Base-by-base conservation (phyloP, 2,113 vertebrate species). In the Indri indri region DNA sequence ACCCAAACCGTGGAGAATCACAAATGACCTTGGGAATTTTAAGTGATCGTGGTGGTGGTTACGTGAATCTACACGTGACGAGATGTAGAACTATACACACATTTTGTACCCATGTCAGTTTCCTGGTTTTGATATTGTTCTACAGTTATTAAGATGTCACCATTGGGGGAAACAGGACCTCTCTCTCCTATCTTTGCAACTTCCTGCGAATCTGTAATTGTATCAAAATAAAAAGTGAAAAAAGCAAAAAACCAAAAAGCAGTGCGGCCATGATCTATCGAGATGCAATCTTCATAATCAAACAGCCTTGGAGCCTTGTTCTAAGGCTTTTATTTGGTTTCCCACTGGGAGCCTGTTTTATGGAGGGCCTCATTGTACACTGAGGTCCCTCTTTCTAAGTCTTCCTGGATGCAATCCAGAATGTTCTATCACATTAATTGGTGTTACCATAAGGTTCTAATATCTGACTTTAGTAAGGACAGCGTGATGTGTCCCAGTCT, bases 51-150 rank as follows among this genome's bases (percentile, higher is more conserved):
- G 45, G 11, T 34, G 45, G 25, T 16, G 30, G 54, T 17, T 10
- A 54, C 8, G 8, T 0, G 1, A 13, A 5, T 22, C 50, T 30
- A 4, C 59, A 13, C 1, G 1, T 0, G 1, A n/a, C 1, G 30
- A n/a, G 50, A 40, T 2, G 37, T 27, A 14, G 79, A 23, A 32
- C 16, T 3, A n/a, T 13, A 63, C 5, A 11, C 16, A 22, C 2
- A 23, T 40, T 0, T 5, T 1, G 18, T 34, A 18, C 10, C 22
- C 4, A 42, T 0, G 27, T 27, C 61, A 7, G 0, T 23, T 37
- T 83, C 83, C 90, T 86, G 47, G 30, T 25, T 84, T 50, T 66
- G 22, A 8, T 40, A 37, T 9, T 32, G 2, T 40, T 0, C 52
- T 25, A 14, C 47, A 61, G 40, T 66, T 20, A 40, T 30, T 16